A percentile compares a stretch with the other conserved stretches of the same genome.
Conservation (phyloP, 1,140 invertebrate genomes). For the Drosophila mojavensis region DNA sequence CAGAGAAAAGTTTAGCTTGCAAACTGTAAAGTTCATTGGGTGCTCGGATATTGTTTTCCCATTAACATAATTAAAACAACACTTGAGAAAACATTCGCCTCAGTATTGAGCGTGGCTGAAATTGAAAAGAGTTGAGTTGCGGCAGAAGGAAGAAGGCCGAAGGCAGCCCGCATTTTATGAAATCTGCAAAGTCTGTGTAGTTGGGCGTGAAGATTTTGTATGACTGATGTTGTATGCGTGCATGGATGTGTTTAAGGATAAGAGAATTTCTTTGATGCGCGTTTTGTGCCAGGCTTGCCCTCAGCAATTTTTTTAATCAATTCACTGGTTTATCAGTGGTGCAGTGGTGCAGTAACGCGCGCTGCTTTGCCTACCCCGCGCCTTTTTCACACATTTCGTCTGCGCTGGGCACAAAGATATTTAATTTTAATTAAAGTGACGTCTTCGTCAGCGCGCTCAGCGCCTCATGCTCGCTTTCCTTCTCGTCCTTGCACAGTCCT, state of each 20-base stretch:
- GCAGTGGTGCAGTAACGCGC: neutral
- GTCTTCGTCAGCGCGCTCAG: slow-evolving; percentile 7
- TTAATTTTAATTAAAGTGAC: slow-evolving; percentile 71
- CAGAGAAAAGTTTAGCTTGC: neutral
- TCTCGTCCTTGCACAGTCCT: neutral
- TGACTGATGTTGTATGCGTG: neutral
- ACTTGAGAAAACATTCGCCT: neutral
- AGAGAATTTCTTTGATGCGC: slow-evolving; percentile 35
- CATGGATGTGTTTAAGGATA: slow-evolving; percentile 7
- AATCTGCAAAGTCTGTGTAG: neutral
- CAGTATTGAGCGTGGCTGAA: neutral
- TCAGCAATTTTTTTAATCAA: slow-evolving; percentile 46
- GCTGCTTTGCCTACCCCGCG: neutral
- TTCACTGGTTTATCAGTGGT: slow-evolving; percentile 27
- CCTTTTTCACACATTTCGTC: slow-evolving; percentile 18
- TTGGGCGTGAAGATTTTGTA: neutral
- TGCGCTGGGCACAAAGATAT: slow-evolving; percentile 48
- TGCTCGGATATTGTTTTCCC: slow-evolving; percentile 1
- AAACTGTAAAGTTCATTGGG: slow-evolving; percentile 1
- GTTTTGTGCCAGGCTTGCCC: slow-evolving; percentile 25
- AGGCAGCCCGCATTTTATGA: slow-evolving; percentile 1
- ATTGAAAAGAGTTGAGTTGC: neutral
- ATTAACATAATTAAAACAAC: neutral
- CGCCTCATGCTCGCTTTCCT: neutral
- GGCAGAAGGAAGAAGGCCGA: neutral